Base-by-base conservation (phyloP, 1,140 invertebrate genomes). In the Bursaphelenchus mucronatus region DNA sequence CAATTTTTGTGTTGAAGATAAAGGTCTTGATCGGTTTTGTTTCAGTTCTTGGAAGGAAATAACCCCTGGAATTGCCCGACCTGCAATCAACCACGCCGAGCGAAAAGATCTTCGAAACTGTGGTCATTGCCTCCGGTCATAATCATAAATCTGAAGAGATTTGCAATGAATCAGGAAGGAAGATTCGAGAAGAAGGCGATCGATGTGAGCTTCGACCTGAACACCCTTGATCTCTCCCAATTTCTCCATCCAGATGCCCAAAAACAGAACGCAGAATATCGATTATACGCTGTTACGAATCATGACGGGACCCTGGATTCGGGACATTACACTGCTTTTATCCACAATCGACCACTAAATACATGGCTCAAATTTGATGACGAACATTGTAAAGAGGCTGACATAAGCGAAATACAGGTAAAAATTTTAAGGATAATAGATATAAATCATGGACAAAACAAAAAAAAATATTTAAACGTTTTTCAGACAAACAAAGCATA, bases 151-250 rank as follows among this genome's bases (percentile, higher is more conserved):
- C 40, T 74, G 21, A 74, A 74, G 51, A 41, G 72, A 30, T 74
- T 74, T 49, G 67, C 72, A 9, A 30, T 30, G 30, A 51, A 57
- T 3, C 41, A 50, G 13, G 43, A 40, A 17, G 64, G 74, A 5
- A 44, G 61, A 17, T 73, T 69, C n/a, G 63, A 71, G n/a, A 74
- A 74, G 50, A 74, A 76, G 41, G 70, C 76, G 15, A 44, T 64
- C 13, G 47, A 68, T 53, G 68, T 70, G 10, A 17, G 62, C 19
- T 68, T 71, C 44, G 50, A 58, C 6, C 45, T 70, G 21, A 39
- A 62, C 13, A 52, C 11, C n/a, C 21, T 74, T 15, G 54, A 64
- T 41, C 45, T 74, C 40, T 6, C 39, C 9, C 51, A 46, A 3
- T 69, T 64, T 49, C n/a, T 76, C 9, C 74, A 74, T 49, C 1